Base-by-base conservation (phyloP, 2,888 invertebrate species). In the Pogonocherus hispidulus region DNA sequence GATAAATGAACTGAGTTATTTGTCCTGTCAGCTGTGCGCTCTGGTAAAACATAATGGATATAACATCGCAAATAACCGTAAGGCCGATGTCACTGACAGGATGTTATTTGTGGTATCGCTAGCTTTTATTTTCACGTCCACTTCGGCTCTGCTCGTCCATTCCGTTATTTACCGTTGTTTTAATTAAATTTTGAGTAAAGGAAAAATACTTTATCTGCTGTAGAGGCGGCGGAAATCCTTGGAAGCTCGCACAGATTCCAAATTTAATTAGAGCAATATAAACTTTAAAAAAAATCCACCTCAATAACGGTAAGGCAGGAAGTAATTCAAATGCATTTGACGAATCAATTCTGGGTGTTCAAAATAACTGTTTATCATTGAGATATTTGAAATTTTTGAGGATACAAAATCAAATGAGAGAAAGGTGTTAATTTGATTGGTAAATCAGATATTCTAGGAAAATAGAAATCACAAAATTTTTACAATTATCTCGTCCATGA, bases 1-100 rank as follows among this genome's bases (percentile, higher is more conserved):
- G 71, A 75, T 73, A 73, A 73, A 77, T 76, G 75, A 75, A 75
- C 75, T 74, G 72, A 73, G 73, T 72, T 69, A 70, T 77, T 73
- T 72, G 75, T 75, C 71, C 74, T 72, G 71, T 73, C 73, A 71
- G 69, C 49, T 51, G 67, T 63, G 55, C 52, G 57, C 62, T 66
- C 60, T 52, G 60, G 63, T 67, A 70, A 73, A 66, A 69, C 70
- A 67, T 73, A 71, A 73, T 72, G 63, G 70, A 72, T 71, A 75
- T 69, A 72, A 73, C 71, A 72, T 72, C 72, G 67, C 69, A 60
- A 68, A 73, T 66, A 59, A 65, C 68, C 66, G 63, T 67, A 64
- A 64, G 60, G 59, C 54, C 37, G 62, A 66, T 70, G 70, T 62
- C 69, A 71, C 67, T 62, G 64, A 65, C 70, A 68, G 63, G 65